Evolutionary conservation across 53 echinoderm and acorn worm genomes (phyloP).

Genomic region (Crossaster papposus): DNA sequence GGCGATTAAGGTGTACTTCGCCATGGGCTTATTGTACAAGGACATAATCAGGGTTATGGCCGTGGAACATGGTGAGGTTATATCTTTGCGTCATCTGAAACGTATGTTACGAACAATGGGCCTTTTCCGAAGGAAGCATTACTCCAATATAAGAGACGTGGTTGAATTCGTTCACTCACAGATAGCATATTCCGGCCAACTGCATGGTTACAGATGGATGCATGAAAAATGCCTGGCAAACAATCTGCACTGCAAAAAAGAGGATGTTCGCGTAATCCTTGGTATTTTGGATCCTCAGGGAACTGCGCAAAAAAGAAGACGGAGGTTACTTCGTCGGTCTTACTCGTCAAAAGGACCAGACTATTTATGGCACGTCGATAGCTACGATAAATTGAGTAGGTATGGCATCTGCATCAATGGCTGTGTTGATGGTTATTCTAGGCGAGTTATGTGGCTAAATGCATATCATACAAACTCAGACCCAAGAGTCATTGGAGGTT

Average conservation of each 20-base stretch:
- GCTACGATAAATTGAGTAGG: conserved; percentile 31
- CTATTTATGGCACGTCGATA: conserved; percentile 47
- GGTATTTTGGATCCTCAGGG: conserved; percentile 55
- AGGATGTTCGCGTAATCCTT: conserved; percentile 51
- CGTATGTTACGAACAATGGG: conserved; percentile 30
- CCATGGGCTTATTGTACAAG: conserved; percentile 20
- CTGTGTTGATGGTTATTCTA: conserved; percentile 41
- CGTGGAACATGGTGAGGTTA: background rate
- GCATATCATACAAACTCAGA: conserved; percentile 32
- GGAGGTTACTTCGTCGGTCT: conserved; percentile 15
- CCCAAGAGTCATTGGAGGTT: conserved; percentile 28
- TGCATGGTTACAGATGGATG: conserved; percentile 79
- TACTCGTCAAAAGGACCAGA: conserved; percentile 49
- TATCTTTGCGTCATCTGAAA: conserved; percentile 49
- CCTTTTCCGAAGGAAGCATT: conserved; percentile 41
- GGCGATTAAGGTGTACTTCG: conserved; percentile 44
- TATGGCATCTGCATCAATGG: conserved; percentile 37
- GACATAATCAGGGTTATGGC: conserved; percentile 22
- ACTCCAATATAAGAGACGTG: conserved; percentile 35
- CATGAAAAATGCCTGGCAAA: conserved; percentile 53
- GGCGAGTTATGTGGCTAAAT: conserved; percentile 42
- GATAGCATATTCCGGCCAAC: conserved; percentile 45
- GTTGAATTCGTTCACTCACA: conserved; percentile 48
- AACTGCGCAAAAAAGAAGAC: conserved; percentile 26
- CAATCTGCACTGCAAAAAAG: conserved; percentile 43